Evolutionary conservation across 1,140 invertebrate species (phyloP).

Genomic region (Odontomachus brunneus): DNA sequence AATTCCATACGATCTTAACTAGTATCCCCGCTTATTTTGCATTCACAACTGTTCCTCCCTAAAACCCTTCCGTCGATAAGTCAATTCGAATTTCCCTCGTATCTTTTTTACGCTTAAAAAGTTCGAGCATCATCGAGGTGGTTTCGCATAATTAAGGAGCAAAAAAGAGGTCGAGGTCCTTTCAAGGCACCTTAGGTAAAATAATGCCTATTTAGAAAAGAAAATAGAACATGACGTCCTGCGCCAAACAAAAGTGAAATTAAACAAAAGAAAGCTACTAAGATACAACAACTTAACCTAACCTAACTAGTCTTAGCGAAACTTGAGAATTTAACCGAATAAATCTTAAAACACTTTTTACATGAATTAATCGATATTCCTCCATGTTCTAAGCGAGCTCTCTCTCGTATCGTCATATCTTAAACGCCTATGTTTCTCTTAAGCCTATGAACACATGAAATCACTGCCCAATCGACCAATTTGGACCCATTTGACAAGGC

Average conservation of each 20-base stretch:
- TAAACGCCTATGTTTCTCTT: slow-evolving; percentile 79
- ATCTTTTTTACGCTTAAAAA: background rate
- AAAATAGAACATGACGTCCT: slow-evolving; percentile 81
- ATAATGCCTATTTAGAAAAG: slow-evolving; percentile 70
- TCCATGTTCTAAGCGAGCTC: slow-evolving; percentile 71
- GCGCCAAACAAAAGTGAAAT: slow-evolving; percentile 80
- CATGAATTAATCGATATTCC: slow-evolving; percentile 56
- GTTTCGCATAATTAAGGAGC: slow-evolving; percentile 50
- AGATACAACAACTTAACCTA: slow-evolving; percentile 73
- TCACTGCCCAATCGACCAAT: slow-evolving; percentile 85
- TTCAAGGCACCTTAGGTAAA: slow-evolving; percentile 75
- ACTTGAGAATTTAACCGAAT: slow-evolving; percentile 73
- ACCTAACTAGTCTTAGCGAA: slow-evolving; percentile 73
- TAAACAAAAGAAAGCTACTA: slow-evolving; percentile 77
- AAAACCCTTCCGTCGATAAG: background rate
- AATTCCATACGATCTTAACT: slow-evolving; percentile 11
- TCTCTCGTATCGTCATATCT: slow-evolving; percentile 69
- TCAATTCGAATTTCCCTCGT: background rate
- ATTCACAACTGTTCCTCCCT: slow-evolving; percentile 1
- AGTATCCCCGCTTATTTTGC: background rate
- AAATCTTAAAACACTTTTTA: slow-evolving; percentile 59
- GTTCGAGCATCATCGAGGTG: background rate
- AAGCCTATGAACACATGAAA: slow-evolving; percentile 86
- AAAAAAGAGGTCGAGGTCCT: slow-evolving; percentile 70
- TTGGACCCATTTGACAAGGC: slow-evolving; percentile 84